Base-by-base conservation (phyloP, 30 jellyfish, hydroid and myxozoan species). In the Pseudorhiza aurosa region DNA sequence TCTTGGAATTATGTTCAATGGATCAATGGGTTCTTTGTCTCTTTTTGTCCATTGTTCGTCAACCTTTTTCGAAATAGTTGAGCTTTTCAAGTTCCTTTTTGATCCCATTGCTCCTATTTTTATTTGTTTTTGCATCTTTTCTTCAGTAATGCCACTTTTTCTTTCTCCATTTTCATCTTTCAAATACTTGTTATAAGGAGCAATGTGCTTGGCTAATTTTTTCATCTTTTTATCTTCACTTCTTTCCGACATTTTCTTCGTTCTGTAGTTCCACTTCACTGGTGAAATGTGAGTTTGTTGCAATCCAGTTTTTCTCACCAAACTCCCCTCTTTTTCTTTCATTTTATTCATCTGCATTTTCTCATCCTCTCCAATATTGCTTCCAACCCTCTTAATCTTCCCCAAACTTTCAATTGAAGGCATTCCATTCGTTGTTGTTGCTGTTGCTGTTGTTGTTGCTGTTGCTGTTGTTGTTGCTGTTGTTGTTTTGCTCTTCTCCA, bases 1-100 rank as follows among this genome's bases (percentile, higher is more conserved):
- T 50, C 72, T 80, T 6, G 91, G 91, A 1, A 80, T 67, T 14
- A 80, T 29, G 10, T 67, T 80, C 21, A 72, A 32, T 35, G 84
- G 83, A n/a, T 65, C 33, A 9, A 60, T 25, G 21, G 81, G 63
- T 44, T 63, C 67, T 27, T 77, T 27, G 43, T 76, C 46, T 17
- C 89, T 56, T 33, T 77, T 77, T 19, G 43, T 26, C 11, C 65
- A 18, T 39, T 30, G 17, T 21, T 40, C 69, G 9, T 22, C 50
- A 0, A 12, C 49, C 53, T 37, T 18, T 10, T 59, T 21, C 18
- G 37, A 63, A 25, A 50, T 53, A 9, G 39, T 73, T 31, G 74
- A 15, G 2, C 68, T 45, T 27, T 40, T 37, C 6, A 27, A 51
- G 36, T 29, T 73, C 27, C 86, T 35, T 46, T 50, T 73, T 11